Conservation (phyloP, 2,797 vertebrate genomes). For the Fistularia commersonii region DNA sequence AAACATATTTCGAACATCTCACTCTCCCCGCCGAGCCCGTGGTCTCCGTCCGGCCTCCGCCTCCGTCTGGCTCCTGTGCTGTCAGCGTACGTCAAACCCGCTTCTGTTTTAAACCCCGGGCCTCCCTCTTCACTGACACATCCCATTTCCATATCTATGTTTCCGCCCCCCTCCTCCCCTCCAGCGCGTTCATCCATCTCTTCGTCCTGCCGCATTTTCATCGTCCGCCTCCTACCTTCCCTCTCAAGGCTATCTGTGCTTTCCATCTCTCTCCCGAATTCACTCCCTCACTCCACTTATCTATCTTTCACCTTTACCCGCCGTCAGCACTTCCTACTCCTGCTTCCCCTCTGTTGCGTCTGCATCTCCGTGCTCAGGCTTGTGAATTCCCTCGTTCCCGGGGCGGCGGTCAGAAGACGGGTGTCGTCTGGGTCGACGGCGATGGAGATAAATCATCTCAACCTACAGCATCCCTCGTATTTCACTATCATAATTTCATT, state of each 20-base stretch:
- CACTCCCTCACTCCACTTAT: constrained; percentile 60
- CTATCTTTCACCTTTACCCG: constrained; percentile 56
- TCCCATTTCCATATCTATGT: constrained; percentile 61
- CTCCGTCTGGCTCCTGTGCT: constrained; percentile 42
- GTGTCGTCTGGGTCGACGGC: too few relatives aligned
- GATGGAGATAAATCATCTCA: too few relatives aligned
- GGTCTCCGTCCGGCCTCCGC: constrained; percentile 18
- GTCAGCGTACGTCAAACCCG: constrained; percentile 63
- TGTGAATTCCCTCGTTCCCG: too few relatives aligned
- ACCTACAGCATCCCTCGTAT: too few relatives aligned
- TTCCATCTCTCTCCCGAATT: constrained; percentile 51
- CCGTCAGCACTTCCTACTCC: constrained; percentile 60
- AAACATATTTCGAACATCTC: neutral
- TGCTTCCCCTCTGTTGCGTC: constrained; percentile 12
- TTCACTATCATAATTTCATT: too few relatives aligned
- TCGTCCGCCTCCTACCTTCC: constrained; percentile 26
- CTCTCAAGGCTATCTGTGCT: constrained; percentile 53
- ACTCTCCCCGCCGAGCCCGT: constrained; percentile 22
- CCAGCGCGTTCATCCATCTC: constrained; percentile 45
- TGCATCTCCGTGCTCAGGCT: constrained; percentile 37
- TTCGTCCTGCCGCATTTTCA: constrained; percentile 25
- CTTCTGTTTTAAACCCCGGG: constrained; percentile 51
- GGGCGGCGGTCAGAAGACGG: too few relatives aligned
- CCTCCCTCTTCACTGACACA: constrained; percentile 53
- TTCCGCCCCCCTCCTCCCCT: constrained; percentile 23